Percentiles rank a stretch among this genome's conserved stretches.
These are phyloP conservation scores for Drosophila truncata DNA, from an alignment of 1,140 invertebrate genomes.

Conservation along the genomic window DNA sequence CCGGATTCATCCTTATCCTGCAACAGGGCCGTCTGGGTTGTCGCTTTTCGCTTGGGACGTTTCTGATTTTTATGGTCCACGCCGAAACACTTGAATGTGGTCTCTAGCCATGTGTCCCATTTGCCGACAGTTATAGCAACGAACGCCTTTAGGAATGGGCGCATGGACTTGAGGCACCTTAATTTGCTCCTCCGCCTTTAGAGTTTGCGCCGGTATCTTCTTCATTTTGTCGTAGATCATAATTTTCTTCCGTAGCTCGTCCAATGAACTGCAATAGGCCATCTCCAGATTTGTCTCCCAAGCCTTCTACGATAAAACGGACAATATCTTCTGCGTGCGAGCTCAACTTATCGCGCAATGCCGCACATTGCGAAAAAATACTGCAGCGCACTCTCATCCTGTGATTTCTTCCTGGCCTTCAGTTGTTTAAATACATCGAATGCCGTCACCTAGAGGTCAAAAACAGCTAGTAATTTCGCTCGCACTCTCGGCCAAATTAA, in stretches of 20 bases:
- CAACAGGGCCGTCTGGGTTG: neutral
- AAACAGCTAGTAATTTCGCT: neutral
- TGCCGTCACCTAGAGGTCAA: too few relatives aligned
- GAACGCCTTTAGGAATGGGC: neutral
- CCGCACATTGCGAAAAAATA: neutral
- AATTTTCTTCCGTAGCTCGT: too few relatives aligned
- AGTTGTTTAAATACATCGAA: too few relatives aligned
- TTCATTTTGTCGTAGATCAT: neutral
- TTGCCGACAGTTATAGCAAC: constrained; percentile 3
- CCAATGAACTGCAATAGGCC: neutral
- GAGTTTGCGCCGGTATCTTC: neutral
- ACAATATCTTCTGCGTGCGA: neutral
- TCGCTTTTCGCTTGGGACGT: neutral
- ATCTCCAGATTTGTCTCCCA: neutral
- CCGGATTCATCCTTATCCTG: too few relatives aligned
- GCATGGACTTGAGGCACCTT: too few relatives aligned
- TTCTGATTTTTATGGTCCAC: neutral
- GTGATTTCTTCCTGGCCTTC: neutral
- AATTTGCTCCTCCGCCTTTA: neutral
- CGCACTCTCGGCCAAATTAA: neutral
- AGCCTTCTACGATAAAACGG: constrained; percentile 1
- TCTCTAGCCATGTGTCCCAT: too few relatives aligned
- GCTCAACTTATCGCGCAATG: neutral
- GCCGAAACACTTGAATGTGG: constrained; percentile 8
- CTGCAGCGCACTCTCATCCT: neutral